Evolutionary conservation across 2,888 invertebrate genomes (phyloP), one percentile per base, ranked within the genome.

Genomic region (Stramonita haemastoma): DNA sequence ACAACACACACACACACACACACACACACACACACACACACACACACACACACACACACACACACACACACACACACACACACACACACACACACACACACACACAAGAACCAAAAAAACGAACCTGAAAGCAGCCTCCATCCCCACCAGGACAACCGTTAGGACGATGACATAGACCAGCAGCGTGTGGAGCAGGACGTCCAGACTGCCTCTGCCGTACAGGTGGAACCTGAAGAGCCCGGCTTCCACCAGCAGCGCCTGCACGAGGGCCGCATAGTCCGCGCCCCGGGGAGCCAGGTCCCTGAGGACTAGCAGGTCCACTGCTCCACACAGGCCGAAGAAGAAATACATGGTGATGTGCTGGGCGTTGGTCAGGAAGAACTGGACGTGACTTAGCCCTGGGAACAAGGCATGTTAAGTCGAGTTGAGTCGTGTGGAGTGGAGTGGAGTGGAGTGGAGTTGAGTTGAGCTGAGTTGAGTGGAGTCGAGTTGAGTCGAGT

Each of bases 281-380:
- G 95, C 92, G 91, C 96, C 95, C 13, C 95, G 94, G 1, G 96
- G 96, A 15, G 94, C 93, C 29, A 92, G 92, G 90, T 93, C 94
- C 90, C 94, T 95, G 91, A 96, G 94, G 26, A 95, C 90, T 11
- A 96, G 92, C 6, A 96, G 91, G 90, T 96, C 96, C 22, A 96
- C 90, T 0, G 96, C 92, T 11, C 96, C 96, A 84, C 95, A 95
- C 57, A 96, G 90, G n/a, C 96, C 96, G 92, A 97, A 96, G 93
- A 96, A 96, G 93, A 96, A 96, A 93, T 96, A 96, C 96, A 97
- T 97, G 56, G 96, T 96, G 86, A 96, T 96, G 93, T 96, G 96
- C 91, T 96, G 96, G 29, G 95, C 96, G 93, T 96, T 96, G n/a
- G 95, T 95, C 56, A 95, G 91, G 90, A 94, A 92, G 22, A 93